phyloP scores from a whole-genome alignment of 2,888 invertebrate genomes.

The Acrobasis repandana region DNA sequence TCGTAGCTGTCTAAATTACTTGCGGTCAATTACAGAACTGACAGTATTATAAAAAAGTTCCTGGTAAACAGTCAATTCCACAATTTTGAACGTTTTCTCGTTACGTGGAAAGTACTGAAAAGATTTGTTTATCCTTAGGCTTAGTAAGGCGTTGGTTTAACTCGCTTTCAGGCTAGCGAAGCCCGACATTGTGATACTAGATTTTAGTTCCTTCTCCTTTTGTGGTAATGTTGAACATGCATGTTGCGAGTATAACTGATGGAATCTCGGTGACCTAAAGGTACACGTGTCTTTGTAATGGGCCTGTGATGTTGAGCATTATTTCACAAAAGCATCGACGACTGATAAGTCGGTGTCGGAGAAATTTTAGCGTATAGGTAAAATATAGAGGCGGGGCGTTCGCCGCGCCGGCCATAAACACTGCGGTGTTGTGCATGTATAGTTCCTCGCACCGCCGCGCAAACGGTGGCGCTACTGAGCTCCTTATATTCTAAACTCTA shows the following conservation, averaged over 20 bases:
- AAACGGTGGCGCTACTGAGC: slow-evolving; percentile 75
- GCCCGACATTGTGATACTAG: slow-evolving; percentile 83
- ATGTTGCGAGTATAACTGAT: slow-evolving; percentile 43
- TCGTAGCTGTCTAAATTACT: slow-evolving; percentile 20
- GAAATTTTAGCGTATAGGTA: slow-evolving; percentile 77
- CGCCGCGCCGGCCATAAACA: slow-evolving; percentile 71
- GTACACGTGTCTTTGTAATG: slow-evolving; percentile 46
- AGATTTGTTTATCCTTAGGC: slow-evolving; percentile 40
- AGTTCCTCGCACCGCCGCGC: slow-evolving; percentile 81
- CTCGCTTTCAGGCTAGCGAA: slow-evolving; percentile 70
- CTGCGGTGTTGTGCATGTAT: slow-evolving; percentile 80
- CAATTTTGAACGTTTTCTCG: slow-evolving; percentile 20
- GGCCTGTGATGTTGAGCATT: slow-evolving; percentile 56
- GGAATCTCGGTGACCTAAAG: slow-evolving; percentile 61
- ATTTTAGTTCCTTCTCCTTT: slow-evolving; percentile 80
- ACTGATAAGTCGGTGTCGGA: slow-evolving; percentile 73
- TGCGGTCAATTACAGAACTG: slow-evolving; percentile 19
- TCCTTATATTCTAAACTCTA: slow-evolving; percentile 81
- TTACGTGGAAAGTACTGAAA: slow-evolving; percentile 30
- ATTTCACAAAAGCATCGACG: slow-evolving; percentile 54
- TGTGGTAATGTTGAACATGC: slow-evolving; percentile 62
- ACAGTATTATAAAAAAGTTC: slow-evolving; percentile 22
- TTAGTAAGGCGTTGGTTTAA: slow-evolving; percentile 60
- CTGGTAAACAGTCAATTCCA: slow-evolving; percentile 17
- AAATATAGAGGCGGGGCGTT: slow-evolving; percentile 72